These are phyloP conservation scores for Gymnocephalus cernua DNA, from an alignment of 2,113 vertebrate genomes.

Conservation along the genomic window DNA sequence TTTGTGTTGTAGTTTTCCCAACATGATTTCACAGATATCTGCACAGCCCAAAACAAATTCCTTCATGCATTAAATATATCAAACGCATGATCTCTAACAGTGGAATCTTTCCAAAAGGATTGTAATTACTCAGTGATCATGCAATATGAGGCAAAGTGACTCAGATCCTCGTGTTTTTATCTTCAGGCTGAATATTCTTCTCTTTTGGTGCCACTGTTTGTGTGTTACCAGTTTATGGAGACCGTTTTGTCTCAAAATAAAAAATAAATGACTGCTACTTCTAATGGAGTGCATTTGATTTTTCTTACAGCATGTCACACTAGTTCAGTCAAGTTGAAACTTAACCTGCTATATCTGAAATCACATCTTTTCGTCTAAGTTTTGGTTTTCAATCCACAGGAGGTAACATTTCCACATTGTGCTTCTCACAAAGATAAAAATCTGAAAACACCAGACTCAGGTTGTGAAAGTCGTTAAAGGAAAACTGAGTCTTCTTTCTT, in stretches of 20 bases:
- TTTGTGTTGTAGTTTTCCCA: background rate
- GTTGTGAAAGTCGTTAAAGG: background rate
- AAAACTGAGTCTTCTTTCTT: background rate
- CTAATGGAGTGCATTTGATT: background rate
- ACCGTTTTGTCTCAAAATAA: background rate
- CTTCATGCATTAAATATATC: background rate
- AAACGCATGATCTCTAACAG: background rate
- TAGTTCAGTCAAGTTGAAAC: background rate
- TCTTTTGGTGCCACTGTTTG: background rate
- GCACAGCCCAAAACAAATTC: background rate
- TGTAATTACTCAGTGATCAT: background rate
- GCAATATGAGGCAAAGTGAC: background rate
- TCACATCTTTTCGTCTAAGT: background rate
- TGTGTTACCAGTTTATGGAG: background rate
- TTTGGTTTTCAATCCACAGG: background rate
- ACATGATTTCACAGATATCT: background rate
- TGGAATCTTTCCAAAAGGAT: background rate
- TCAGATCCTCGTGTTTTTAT: constrained; percentile 1
- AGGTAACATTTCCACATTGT: background rate
- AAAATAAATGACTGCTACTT: background rate
- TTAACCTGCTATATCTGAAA: background rate
- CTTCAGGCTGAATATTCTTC: background rate
- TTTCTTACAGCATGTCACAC: background rate
- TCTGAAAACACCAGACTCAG: background rate
- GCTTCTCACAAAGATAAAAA: background rate